Conservation (phyloP, 2,888 invertebrate species). For the Lamellibrachia columna region DNA sequence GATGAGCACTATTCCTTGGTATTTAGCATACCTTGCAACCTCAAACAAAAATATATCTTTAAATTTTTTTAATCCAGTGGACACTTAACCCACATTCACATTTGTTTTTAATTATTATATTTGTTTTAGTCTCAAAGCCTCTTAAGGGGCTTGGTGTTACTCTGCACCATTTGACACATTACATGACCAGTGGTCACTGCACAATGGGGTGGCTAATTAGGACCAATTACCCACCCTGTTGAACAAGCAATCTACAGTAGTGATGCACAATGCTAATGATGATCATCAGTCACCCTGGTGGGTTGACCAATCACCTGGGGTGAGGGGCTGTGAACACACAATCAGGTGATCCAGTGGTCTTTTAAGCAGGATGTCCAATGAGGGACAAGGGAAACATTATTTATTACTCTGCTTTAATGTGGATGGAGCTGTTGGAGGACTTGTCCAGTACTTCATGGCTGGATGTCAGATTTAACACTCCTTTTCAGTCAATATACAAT, state of each 20-base stretch:
- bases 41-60: too few relatives aligned
- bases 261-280: neutral
- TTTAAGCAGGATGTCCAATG: neutral
- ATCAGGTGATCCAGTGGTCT: neutral
- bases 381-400: neutral
- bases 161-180: neutral
- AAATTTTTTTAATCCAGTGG: too few relatives aligned
- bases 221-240: conserved; percentile 6
- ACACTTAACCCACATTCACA: too few relatives aligned
- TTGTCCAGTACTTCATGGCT: neutral
- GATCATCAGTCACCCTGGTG: neutral
- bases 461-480: neutral
- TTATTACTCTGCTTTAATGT: neutral
- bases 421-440: neutral
- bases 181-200: neutral
- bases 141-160: neutral
- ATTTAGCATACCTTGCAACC: too few relatives aligned
- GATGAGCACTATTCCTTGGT: too few relatives aligned
- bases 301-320: neutral
- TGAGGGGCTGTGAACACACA: neutral
- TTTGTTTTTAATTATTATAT: too few relatives aligned
- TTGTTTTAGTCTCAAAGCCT: too few relatives aligned
- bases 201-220: neutral
- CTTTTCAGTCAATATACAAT: neutral
- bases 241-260: neutral